Conservation (phyloP, 2,113 vertebrate species). For the Butastur rufipennis region DNA sequence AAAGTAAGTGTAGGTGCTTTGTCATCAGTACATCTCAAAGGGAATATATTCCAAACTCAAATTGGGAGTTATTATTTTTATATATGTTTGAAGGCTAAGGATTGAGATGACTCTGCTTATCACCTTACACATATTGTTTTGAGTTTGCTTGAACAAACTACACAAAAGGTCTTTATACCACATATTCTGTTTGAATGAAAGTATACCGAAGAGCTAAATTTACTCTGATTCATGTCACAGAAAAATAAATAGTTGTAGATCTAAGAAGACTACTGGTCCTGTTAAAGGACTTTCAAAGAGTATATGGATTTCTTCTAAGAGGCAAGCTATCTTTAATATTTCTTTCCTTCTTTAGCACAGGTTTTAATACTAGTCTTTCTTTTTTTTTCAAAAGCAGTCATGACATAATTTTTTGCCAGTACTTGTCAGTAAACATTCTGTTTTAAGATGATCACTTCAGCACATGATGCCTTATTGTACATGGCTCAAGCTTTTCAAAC, state of each 20-base stretch:
- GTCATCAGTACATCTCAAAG: neutral
- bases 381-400: neutral
- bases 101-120: neutral
- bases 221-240: neutral
- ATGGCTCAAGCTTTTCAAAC: neutral
- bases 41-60: neutral
- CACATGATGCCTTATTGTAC: neutral
- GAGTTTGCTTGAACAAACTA: neutral
- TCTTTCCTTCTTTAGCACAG: neutral
- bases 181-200: neutral
- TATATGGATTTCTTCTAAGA: neutral
- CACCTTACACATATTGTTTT: neutral
- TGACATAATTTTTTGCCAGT: neutral
- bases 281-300: neutral
- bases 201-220: neutral
- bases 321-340: neutral
- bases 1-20: neutral
- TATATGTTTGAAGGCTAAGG: neutral
- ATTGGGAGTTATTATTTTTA: neutral
- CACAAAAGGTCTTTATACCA: neutral
- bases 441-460: neutral
- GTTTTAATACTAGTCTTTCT: neutral
- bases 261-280: neutral
- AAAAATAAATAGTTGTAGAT: neutral
- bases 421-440: neutral